Percentiles rank a stretch among this genome's conserved stretches.
Evolutionary conservation across 2,888 invertebrate species (phyloP).

Genomic region (Rhagium mordax): DNA sequence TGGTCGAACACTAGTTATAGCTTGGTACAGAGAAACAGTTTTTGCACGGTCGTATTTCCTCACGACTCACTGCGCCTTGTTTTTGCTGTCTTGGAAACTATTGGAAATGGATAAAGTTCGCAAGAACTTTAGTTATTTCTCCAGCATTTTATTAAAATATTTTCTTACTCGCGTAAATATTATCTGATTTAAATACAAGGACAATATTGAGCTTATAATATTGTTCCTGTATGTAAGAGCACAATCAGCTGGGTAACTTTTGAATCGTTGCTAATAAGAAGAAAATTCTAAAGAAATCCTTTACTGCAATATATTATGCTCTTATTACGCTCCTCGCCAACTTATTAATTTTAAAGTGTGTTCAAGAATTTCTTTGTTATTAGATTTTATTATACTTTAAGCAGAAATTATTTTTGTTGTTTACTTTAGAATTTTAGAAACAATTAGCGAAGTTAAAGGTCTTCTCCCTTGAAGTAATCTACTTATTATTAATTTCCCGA

Average conservation of each 20-base stretch:
- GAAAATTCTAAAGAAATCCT: no score
- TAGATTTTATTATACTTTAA: background rate
- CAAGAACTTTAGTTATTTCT: constrained; percentile 42
- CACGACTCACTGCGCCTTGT: constrained; percentile 51
- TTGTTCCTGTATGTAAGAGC: no score
- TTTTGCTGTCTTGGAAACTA: constrained; percentile 52
- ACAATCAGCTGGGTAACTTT: no score
- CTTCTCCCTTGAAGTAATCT: background rate
- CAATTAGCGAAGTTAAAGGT: background rate
- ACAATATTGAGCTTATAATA: no score
- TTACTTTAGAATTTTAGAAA: background rate
- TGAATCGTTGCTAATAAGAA: no score
- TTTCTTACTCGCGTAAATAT: background rate
- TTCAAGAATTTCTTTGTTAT: background rate
- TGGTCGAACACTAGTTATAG: constrained; percentile 55
- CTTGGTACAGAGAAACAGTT: constrained; percentile 50
- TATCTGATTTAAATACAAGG: background rate
- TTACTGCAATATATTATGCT: background rate
- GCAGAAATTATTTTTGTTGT: background rate
- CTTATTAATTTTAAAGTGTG: background rate
- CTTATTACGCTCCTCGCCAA: background rate
- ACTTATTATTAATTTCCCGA: background rate
- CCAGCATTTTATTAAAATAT: constrained; percentile 8
- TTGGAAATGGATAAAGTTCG: constrained; percentile 54
- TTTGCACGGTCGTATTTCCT: constrained; percentile 54